A percentile compares a stretch with the other conserved stretches of the same genome.
These are phyloP conservation scores for Scelioninae gen. 1 DNA, from an alignment of 2,888 invertebrate genomes.

Conservation along the genomic window DNA sequence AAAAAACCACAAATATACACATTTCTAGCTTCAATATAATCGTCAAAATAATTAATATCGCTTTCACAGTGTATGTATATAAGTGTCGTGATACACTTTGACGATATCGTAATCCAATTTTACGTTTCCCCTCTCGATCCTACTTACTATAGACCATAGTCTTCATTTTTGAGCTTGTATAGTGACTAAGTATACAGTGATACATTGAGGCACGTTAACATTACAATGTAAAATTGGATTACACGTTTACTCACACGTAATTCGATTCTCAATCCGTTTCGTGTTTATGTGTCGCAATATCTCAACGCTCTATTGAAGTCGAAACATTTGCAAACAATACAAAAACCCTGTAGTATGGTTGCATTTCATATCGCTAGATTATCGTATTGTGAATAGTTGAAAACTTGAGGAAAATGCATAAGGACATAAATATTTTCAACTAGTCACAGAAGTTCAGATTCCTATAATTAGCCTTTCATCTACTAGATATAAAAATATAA, in stretches of 20 bases:
- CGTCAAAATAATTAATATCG: constrained; percentile 37
- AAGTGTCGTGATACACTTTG: constrained; percentile 38
- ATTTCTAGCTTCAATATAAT: constrained; percentile 44
- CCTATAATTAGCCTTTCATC: constrained; percentile 68
- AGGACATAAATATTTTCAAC: constrained; percentile 30
- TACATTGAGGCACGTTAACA: constrained; percentile 62
- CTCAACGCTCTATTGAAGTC: constrained; percentile 23
- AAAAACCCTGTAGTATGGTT: constrained; percentile 57
- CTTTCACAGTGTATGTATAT: constrained; percentile 23
- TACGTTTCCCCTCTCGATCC: constrained; percentile 49
- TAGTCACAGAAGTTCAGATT: constrained; percentile 61
- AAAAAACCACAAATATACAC: constrained; percentile 54
- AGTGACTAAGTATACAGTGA: constrained; percentile 68
- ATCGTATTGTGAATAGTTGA: constrained; percentile 51
- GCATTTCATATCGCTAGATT: constrained; percentile 68
- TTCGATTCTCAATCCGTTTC: constrained; percentile 19
- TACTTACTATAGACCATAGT: constrained; percentile 64
- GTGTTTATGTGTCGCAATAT: constrained; percentile 24
- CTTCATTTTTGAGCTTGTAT: constrained; percentile 70
- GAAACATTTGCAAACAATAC: constrained; percentile 37
- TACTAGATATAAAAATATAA: constrained; percentile 52
- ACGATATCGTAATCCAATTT: constrained; percentile 64
- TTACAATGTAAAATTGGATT: constrained; percentile 64
- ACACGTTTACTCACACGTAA: constrained; percentile 51
- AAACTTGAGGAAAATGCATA: constrained; percentile 23